phyloP scores from a whole-genome alignment of 2,113 vertebrate species.

The Australoheros scitulus region DNA sequence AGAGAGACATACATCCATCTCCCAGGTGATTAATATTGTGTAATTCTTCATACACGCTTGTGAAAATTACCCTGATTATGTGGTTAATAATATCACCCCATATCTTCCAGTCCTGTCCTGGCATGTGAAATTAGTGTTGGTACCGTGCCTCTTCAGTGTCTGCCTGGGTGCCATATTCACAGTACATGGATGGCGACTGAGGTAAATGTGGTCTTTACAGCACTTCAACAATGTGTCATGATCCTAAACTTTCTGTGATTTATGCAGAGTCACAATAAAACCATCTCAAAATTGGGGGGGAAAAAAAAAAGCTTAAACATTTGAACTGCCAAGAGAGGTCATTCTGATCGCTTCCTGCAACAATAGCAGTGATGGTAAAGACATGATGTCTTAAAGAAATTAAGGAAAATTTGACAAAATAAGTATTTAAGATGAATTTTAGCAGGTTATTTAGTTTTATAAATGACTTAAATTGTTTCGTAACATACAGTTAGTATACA shows the following conservation, averaged over 20 bases:
- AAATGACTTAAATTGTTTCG: too few species aligned
- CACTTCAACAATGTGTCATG: too few species aligned
- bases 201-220: not conserved
- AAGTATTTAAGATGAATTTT: too few species aligned
- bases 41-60: not conserved
- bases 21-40: not conserved
- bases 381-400: too few species aligned
- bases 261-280: rapidly evolving
- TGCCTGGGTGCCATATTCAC: not conserved
- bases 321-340: too few species aligned
- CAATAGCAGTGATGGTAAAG: too few species aligned
- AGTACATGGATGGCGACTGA: not conserved
- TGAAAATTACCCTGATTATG: rapidly evolving
- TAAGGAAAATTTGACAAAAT: too few species aligned
- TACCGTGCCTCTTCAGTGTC: rapidly evolving
- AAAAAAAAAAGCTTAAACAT: not conserved
- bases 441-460: too few species aligned
- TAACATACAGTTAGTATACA: too few species aligned
- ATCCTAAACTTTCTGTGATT: not conserved
- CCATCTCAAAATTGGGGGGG: not conserved
- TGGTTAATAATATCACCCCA: not conserved
- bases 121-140: not conserved
- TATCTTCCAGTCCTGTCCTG: not conserved
- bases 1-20: not conserved
- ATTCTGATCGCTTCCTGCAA: too few species aligned